Conservation (phyloP, 2,888 invertebrate genomes). For the Ennomos erosarius region DNA sequence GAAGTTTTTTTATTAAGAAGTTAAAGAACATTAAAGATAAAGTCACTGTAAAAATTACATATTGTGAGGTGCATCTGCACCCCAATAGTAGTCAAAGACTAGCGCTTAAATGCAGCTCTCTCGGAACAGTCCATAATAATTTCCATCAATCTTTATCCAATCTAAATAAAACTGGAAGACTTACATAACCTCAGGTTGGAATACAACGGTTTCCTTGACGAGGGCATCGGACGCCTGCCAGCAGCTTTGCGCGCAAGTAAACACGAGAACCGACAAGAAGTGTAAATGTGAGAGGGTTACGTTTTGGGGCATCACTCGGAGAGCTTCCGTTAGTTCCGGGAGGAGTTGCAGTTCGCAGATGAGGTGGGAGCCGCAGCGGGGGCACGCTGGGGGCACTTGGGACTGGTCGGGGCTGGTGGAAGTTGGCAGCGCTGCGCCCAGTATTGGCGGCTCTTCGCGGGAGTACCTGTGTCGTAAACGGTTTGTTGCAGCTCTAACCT, state of each 20-base stretch:
- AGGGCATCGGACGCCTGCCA: constrained; percentile 90
- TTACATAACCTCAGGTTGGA: constrained; percentile 89
- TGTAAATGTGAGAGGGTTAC: constrained; percentile 86
- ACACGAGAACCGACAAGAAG: constrained; percentile 94
- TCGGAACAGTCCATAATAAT: too few species aligned
- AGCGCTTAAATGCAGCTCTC: too few species aligned
- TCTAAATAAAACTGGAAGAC: not conserved
- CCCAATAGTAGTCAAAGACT: too few species aligned
- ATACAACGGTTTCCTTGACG: constrained; percentile 89
- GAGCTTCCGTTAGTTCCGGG: constrained; percentile 90
- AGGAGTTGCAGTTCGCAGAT: constrained; percentile 94
- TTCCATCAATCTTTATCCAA: not conserved
- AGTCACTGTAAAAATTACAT: too few species aligned
- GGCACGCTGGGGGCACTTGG: constrained; percentile 78
- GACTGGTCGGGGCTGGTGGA: constrained; percentile 66
- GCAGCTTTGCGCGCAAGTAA: constrained; percentile 93
- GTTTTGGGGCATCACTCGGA: constrained; percentile 85
- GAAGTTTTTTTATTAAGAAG: too few species aligned
- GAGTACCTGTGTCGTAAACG: constrained; percentile 86
- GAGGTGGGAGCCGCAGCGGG: constrained; percentile 89
- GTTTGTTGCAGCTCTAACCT: too few species aligned
- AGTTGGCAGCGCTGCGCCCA: constrained; percentile 87
- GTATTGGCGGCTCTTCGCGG: constrained; percentile 88
- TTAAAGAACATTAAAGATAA: too few species aligned
- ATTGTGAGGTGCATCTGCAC: too few species aligned